Base-by-base conservation (phyloP, 2,113 vertebrate species). In the Prochilodus magdalenae region DNA sequence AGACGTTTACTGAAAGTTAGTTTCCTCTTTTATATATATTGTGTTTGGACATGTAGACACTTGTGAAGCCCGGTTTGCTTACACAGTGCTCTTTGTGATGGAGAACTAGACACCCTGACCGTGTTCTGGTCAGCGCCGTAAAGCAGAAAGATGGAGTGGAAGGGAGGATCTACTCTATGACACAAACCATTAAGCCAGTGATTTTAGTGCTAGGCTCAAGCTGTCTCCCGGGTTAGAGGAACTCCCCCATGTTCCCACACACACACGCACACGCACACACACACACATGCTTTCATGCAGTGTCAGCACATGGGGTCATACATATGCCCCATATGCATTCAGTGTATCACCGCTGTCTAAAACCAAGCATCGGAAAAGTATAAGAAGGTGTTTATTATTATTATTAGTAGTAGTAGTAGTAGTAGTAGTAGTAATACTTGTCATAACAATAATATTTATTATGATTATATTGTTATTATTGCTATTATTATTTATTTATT, bases 141-240 rank as follows among this genome's bases (percentile, higher is more conserved):
- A 74, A 44, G 33, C 3, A n/a, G 53, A 15, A 22, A 55, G 63
- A 73, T 29, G 24, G 2, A 74, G 33, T 60, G 57, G 57, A 26
- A 22, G 73, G 69, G 49, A 83, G 63, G 20, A 53, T 70, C 44
- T 63, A 49, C 33, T 62, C 57, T 70, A 33, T 8, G 51, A 66
- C 51, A 63, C 44, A 65, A 63, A 62, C 44, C 30, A 66, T 65
- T 57, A 65, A 70, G 74, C 49, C 57, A 63, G 74, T 75, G 49
- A 66, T 73, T 73, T 74, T 60, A 73, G 77, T 65, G 36, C 59
- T 71, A 69, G 76, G 40, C 80, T 75, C 66, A 73, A 80, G 36
- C 75, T 77, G 77, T 80, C 78, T 83, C 81, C 70, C 53, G n/a
- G 27, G 60, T 20, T 77, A 20, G 71, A 80, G 59, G 69, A 2